Evolutionary conservation across 2,888 invertebrate species (phyloP).

Genomic region (Itoplectis maculator): DNA sequence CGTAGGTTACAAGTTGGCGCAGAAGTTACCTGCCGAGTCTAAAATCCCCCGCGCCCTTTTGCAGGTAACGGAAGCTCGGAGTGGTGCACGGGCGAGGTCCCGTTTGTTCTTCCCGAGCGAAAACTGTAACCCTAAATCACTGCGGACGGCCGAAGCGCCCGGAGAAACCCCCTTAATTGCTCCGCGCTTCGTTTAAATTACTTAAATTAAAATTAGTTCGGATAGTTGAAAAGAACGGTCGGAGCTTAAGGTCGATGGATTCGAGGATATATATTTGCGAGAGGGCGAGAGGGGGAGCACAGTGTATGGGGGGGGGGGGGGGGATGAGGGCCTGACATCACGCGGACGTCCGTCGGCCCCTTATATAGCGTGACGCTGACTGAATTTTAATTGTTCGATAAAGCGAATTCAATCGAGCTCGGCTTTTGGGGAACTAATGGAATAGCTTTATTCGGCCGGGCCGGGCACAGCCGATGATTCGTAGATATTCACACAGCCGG

Average conservation of each 20-base stretch:
- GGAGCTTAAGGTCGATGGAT: slow-evolving; percentile 70
- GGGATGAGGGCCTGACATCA: no score
- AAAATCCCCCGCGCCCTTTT: slow-evolving; percentile 48
- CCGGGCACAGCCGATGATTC: slow-evolving; percentile 7
- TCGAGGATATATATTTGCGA: slow-evolving; percentile 66
- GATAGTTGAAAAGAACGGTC: slow-evolving; percentile 82
- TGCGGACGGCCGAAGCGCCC: slow-evolving; percentile 74
- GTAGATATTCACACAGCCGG: slow-evolving; percentile 53
- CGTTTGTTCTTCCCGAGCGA: slow-evolving; percentile 78
- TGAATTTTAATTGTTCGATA: slow-evolving; percentile 43
- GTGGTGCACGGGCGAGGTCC: slow-evolving; percentile 49
- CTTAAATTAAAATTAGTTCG: slow-evolving; percentile 83
- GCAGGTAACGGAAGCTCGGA: slow-evolving; percentile 12
- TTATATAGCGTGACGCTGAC: slow-evolving; percentile 8
- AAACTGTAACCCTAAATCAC: slow-evolving; percentile 82
- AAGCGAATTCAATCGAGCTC: slow-evolving; percentile 26
- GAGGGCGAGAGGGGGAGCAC: background rate
- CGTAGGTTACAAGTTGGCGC: slow-evolving; percentile 77
- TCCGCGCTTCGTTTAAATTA: slow-evolving; percentile 83
- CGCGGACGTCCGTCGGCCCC: background rate
- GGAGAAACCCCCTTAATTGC: slow-evolving; percentile 82
- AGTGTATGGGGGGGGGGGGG: no score
- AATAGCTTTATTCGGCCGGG: slow-evolving; percentile 22
- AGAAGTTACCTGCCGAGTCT: slow-evolving; percentile 80
- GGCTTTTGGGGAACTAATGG: background rate